Conservation (phyloP, 2,113 vertebrate genomes). For the Sturnus vulgaris region DNA sequence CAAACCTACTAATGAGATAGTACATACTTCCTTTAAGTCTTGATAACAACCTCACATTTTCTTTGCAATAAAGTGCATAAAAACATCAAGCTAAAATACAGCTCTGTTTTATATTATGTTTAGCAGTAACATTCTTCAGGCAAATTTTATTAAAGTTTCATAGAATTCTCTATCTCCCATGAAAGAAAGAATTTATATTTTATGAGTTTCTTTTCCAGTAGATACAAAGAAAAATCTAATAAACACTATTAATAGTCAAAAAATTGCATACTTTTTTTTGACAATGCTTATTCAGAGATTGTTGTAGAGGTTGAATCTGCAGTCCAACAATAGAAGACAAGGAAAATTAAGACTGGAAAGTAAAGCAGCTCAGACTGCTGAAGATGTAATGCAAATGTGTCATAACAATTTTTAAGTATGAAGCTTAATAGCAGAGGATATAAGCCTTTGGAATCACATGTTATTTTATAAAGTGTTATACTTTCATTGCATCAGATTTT, state of each 20-base stretch:
- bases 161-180: not conserved
- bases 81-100: not conserved
- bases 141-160: not conserved
- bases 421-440: not conserved
- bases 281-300: not conserved
- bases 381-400: not conserved
- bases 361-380: not conserved
- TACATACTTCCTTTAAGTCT: not conserved
- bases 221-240: not conserved
- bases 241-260: not conserved
- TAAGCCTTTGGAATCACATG: not conserved
- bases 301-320: not conserved
- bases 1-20: not conserved
- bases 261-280: not conserved
- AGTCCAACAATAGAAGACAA: not conserved
- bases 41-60: not conserved
- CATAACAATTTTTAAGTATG: not conserved
- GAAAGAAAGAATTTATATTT: not conserved
- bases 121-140: not conserved
- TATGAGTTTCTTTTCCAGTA: not conserved
- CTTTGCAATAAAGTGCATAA: not conserved
- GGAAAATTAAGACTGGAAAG: not conserved
- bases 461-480: not conserved
- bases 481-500: not conserved
- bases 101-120: not conserved